These are phyloP conservation scores for Apamea monoglypha DNA, from an alignment of 2,888 invertebrate genomes.

Conservation along the genomic window DNA sequence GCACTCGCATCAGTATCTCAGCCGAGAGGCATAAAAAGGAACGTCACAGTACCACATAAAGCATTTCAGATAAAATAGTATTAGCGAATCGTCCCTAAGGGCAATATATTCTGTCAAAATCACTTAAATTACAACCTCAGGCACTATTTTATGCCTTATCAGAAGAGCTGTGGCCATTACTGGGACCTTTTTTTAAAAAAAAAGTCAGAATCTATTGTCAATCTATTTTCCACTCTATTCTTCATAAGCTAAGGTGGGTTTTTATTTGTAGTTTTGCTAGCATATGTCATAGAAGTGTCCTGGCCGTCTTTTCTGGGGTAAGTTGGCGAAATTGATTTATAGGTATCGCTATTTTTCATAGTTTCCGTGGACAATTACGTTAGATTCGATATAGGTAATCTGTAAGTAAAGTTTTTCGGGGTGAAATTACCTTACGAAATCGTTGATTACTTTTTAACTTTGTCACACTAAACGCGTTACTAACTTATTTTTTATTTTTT, in stretches of 20 bases:
- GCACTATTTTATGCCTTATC: constrained; percentile 82
- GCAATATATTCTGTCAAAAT: constrained; percentile 78
- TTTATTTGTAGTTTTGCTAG: constrained; percentile 20
- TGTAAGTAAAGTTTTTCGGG: constrained; percentile 8
- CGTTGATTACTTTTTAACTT: neutral
- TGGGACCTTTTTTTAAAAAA: constrained; percentile 63
- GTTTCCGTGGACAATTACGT: constrained; percentile 69
- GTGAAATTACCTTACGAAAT: neutral
- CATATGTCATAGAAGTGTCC: constrained; percentile 65
- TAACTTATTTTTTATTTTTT: neutral
- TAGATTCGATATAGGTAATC: constrained; percentile 49
- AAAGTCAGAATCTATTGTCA: constrained; percentile 12
- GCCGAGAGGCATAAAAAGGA: constrained; percentile 57
- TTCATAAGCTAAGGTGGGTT: neutral
- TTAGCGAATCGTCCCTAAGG: constrained; percentile 71
- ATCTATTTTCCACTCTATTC: constrained; percentile 25
- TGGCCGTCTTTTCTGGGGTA: constrained; percentile 53
- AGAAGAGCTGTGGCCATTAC: constrained; percentile 70
- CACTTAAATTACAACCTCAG: constrained; percentile 80
- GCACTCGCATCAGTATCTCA: constrained; percentile 43
- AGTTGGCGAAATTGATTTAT: constrained; percentile 81
- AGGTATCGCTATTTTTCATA: constrained; percentile 72
- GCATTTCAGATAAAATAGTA: constrained; percentile 71
- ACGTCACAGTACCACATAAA: constrained; percentile 62
- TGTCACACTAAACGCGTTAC: neutral